phyloP scores from a whole-genome alignment of 2,888 invertebrate genomes.

The Agrypnus murinus region DNA sequence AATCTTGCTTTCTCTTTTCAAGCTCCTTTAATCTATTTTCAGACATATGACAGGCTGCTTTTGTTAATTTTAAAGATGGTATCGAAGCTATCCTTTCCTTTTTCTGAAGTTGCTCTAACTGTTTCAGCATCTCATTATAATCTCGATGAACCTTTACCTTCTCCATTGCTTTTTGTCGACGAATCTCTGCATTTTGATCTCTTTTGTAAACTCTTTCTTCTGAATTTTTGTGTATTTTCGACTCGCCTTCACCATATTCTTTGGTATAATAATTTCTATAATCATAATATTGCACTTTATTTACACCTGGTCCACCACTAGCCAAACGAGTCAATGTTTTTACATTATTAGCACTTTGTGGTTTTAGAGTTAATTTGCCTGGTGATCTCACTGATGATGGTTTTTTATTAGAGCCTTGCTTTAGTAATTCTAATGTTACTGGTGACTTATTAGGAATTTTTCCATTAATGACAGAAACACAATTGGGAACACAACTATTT shows the following conservation, averaged over 20 bases:
- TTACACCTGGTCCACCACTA: not conserved
- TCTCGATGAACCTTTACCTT: constrained; percentile 72
- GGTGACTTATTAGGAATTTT: constrained; percentile 56
- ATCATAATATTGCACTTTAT: constrained; percentile 71
- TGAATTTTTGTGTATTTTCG: constrained; percentile 66
- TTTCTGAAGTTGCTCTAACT: constrained; percentile 69
- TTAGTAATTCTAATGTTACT: constrained; percentile 47
- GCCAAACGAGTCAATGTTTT: no score
- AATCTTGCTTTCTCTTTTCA: constrained; percentile 70
- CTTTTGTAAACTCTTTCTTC: constrained; percentile 62
- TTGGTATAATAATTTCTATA: constrained; percentile 71
- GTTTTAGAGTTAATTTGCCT: not conserved
- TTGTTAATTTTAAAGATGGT: constrained; percentile 60
- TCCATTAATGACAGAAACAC: not conserved
- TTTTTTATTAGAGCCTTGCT: no score
- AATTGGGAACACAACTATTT: no score
- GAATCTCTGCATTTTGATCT: constrained; percentile 64
- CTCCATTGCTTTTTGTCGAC: constrained; percentile 73
- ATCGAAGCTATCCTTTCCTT: constrained; percentile 67
- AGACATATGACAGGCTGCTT: constrained; percentile 69
- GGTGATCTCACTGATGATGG: not conserved
- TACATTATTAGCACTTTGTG: not conserved
- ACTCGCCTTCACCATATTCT: constrained; percentile 63
- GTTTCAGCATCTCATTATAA: constrained; percentile 72
- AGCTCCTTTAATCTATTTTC: constrained; percentile 70